Evolutionary conservation across 2,797 vertebrate species (phyloP), one percentile per base, ranked within the genome.

Genomic region (Tamandua tetradactyla): DNA sequence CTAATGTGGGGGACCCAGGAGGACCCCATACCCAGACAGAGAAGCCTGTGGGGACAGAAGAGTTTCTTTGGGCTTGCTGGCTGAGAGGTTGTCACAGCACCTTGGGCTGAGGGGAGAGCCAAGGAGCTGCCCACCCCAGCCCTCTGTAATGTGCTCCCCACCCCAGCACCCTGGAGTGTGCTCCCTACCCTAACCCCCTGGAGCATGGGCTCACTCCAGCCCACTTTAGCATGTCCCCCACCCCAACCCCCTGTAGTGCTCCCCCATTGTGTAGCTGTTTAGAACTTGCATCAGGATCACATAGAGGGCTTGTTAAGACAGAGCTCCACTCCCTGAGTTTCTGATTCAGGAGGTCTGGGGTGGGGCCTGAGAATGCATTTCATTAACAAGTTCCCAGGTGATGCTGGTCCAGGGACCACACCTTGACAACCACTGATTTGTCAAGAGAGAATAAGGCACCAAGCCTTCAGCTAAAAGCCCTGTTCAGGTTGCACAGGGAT

Each of bases 361-460:
- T 94, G 92, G 84, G 96, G 94, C 95, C 90, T 93, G 95, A 95
- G 94, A 95, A 91, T 14, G 47, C 23, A 49, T 71, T 66, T 64
- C 44, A 22, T 32, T 8, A 30, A 11, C 10, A 15, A 30, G 62
- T 88, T 94, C 92, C 82, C 92, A 83, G 85, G 68, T 55, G 87
- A 78, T 79, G 9, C 59, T 27, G 76, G 55, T 66, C 84, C 44
- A 66, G 68, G 90, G 69, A n/a, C 87, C 82, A 79, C 82, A 30
- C 92, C 91, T 69, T 47, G 88, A 75, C 64, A 62, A 35, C 74
- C 57, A 22, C 30, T 17, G 64, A 18, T 22, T 22, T 55, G 55
- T 7, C 20, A 12, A 47, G 75, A 52, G 55, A 62, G 55, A 61
- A 22, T 3, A 25, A 80, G 78, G 85, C 27, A 5, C 1, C 0